These are phyloP conservation scores for Drosophila tropicalis DNA, from an alignment of 1,140 invertebrate species.

Conservation along the genomic window DNA sequence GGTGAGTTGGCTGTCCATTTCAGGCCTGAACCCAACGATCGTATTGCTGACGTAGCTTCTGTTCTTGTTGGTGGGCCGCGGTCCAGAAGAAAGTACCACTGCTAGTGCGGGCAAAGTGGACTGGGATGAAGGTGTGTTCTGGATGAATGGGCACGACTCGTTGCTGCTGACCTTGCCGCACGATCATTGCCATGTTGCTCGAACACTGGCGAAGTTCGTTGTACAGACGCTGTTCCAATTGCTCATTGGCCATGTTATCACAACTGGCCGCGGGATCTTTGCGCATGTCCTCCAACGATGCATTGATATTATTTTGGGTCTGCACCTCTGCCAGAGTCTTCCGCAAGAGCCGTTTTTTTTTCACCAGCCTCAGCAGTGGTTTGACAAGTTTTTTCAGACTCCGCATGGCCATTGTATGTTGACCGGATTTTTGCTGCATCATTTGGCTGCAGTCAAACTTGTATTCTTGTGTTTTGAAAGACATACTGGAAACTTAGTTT, in stretches of 20 bases:
- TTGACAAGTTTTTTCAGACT: slow-evolving; percentile 85
- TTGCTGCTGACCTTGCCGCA: slow-evolving; percentile 85
- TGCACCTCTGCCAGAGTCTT: slow-evolving; percentile 79
- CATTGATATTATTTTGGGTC: slow-evolving; percentile 76
- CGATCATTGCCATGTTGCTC: slow-evolving; percentile 85
- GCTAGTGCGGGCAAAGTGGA: slow-evolving; percentile 87
- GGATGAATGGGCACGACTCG: slow-evolving; percentile 85
- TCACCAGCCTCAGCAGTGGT: slow-evolving; percentile 83
- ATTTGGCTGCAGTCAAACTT: slow-evolving; percentile 71
- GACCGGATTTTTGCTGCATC: slow-evolving; percentile 74
- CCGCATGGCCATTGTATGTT: slow-evolving; percentile 75
- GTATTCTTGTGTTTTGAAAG: slow-evolving; percentile 80
- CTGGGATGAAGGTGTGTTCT: slow-evolving; percentile 86
- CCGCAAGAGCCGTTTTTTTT: slow-evolving; percentile 83
- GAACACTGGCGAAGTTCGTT: slow-evolving; percentile 86
- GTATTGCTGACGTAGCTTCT: slow-evolving; percentile 84
- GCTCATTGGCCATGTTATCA: slow-evolving; percentile 87
- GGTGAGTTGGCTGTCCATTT: slow-evolving; percentile 18
- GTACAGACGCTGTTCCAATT: slow-evolving; percentile 86
- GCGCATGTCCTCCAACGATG: slow-evolving; percentile 83
- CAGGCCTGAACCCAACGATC: slow-evolving; percentile 88
- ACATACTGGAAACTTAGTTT: slow-evolving; percentile 50
- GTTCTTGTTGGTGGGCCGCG: slow-evolving; percentile 83
- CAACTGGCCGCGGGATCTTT: slow-evolving; percentile 76
- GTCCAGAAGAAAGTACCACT: slow-evolving; percentile 89